phyloP scores from a whole-genome alignment of 2,888 invertebrate genomes.

The Eupithecia exiguata region DNA sequence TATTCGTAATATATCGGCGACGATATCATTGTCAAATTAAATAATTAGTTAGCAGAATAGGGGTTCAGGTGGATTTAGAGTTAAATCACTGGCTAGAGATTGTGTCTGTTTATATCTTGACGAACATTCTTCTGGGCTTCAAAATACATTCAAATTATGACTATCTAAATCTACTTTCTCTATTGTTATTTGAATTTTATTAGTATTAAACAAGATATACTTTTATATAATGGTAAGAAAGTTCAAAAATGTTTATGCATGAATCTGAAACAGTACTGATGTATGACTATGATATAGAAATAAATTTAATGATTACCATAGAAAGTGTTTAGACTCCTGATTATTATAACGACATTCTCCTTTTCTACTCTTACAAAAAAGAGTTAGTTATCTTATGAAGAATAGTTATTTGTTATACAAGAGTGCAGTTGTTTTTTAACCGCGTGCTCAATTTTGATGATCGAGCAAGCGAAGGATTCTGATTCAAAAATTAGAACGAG shows the following conservation, averaged over 20 bases:
- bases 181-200: conserved; percentile 8
- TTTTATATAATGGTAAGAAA: conserved; percentile 14
- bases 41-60: background rate
- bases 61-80: background rate
- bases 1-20: too few species aligned
- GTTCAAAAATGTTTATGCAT: conserved; percentile 14
- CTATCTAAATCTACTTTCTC: background rate
- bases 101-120: background rate
- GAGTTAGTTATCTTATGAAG: too few species aligned
- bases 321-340: background rate
- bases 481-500: too few species aligned
- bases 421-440: too few species aligned
- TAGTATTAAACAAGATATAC: background rate
- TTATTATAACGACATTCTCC: background rate
- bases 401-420: too few species aligned
- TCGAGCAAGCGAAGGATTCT: too few species aligned
- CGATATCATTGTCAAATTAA: too few species aligned
- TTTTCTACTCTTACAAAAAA: too few species aligned
- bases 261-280: conserved; percentile 21
- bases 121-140: background rate
- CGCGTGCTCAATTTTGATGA: too few species aligned
- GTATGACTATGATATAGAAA: conserved; percentile 31
- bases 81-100: background rate
- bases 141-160: background rate
- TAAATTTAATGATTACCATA: conserved; percentile 25